Evolutionary conservation across 2,797 vertebrate species (phyloP).

Genomic region (Triplophysa bombifrons): DNA sequence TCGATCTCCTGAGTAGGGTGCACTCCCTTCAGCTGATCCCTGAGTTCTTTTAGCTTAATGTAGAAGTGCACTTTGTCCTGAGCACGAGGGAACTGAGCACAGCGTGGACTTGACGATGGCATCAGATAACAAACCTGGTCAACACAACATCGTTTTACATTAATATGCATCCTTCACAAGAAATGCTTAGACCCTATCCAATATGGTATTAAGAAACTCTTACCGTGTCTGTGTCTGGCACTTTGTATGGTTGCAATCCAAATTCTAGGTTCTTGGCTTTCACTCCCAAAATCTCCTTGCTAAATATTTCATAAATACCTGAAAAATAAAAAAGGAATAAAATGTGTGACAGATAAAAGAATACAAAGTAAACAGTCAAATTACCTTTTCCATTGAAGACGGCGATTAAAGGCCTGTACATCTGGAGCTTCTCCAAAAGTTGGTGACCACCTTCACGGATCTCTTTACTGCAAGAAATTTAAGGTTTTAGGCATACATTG

Average conservation of each 20-base stretch:
- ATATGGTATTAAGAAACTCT: slow-evolving; percentile 33
- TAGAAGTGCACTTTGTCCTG: slow-evolving; percentile 99
- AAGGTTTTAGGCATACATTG: not conserved
- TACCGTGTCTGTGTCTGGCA: slow-evolving; percentile 95
- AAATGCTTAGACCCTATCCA: not conserved
- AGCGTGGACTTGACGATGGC: slow-evolving; percentile 96
- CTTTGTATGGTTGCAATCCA: slow-evolving; percentile 94
- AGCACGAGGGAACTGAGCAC: slow-evolving; percentile 96
- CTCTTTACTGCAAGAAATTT: slow-evolving; percentile 85
- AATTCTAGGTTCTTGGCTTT: slow-evolving; percentile 97
- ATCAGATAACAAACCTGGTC: slow-evolving; percentile 92
- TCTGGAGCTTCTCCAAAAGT: slow-evolving; percentile 93
- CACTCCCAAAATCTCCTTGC: slow-evolving; percentile 96
- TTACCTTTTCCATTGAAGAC: slow-evolving; percentile 93
- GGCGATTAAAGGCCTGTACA: slow-evolving; percentile 93
- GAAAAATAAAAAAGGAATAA: slow-evolving; percentile 5
- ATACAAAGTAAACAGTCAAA: not conserved
- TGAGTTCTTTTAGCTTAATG: slow-evolving; percentile 94
- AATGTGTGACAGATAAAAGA: not conserved
- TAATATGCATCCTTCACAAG: not conserved
- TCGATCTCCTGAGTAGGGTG: slow-evolving; percentile 64
- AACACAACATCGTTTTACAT: not conserved
- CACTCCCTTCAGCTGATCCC: slow-evolving; percentile 88
- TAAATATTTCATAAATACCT: slow-evolving; percentile 99
- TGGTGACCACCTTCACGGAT: slow-evolving; percentile 96